These are phyloP conservation scores for Puma concolor DNA, from an alignment of 2,113 vertebrate genomes.

Conservation along the genomic window DNA sequence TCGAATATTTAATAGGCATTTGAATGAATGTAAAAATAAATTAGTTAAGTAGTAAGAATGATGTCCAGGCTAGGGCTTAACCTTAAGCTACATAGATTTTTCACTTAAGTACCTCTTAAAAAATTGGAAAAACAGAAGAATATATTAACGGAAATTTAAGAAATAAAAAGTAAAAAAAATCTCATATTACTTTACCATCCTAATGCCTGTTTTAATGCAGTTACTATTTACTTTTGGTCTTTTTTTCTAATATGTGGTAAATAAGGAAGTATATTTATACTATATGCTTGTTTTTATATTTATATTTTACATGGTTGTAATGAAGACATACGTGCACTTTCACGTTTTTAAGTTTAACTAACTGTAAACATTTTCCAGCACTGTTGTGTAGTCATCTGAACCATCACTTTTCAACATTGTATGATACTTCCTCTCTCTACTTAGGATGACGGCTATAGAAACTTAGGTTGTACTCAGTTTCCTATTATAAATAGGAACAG, in stretches of 20 bases:
- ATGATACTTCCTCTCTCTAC: background rate
- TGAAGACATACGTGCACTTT: background rate
- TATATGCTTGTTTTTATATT: background rate
- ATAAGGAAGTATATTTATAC: background rate
- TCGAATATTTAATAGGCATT: background rate
- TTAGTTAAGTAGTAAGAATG: background rate
- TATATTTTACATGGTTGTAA: background rate
- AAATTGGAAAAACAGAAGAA: background rate
- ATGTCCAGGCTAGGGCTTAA: background rate
- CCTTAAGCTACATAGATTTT: background rate
- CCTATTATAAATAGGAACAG: background rate
- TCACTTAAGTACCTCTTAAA: background rate
- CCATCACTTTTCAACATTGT: conserved; percentile 1
- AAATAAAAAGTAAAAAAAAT: conserved; percentile 17
- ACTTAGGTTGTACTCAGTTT: background rate
- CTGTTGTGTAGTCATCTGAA: background rate
- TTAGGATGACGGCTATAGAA: background rate
- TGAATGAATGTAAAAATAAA: background rate
- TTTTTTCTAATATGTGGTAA: background rate
- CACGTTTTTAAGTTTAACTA: background rate
- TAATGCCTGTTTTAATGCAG: background rate
- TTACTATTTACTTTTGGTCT: conserved; percentile 35
- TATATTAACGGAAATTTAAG: conserved; percentile 29
- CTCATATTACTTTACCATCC: background rate
- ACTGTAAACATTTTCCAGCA: background rate